Evolutionary conservation across 2,888 invertebrate genomes (phyloP).

Genomic region (Scotopteryx bipunctaria): DNA sequence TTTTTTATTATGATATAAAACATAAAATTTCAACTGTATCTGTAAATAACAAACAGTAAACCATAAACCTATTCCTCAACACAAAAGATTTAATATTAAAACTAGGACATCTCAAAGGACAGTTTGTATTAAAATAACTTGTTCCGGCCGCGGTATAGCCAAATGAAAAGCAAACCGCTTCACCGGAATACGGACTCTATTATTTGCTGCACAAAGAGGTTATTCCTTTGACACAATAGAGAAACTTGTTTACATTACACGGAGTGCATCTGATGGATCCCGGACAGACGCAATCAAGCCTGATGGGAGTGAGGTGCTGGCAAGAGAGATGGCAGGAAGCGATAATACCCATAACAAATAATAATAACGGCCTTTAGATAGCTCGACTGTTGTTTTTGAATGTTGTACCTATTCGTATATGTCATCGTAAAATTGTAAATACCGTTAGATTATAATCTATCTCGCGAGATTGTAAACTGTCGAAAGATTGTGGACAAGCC

Average conservation of each 20-base stretch:
- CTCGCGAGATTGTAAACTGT: not conserved
- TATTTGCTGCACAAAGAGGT: conserved; percentile 58
- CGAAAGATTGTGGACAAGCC: too few relatives aligned
- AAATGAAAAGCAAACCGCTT: conserved; percentile 41
- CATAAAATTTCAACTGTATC: not conserved
- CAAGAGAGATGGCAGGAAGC: conserved; percentile 27
- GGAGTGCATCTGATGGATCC: conserved; percentile 62
- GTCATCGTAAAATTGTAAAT: too few relatives aligned
- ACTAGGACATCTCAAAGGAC: conserved; percentile 34
- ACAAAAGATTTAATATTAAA: conserved; percentile 48
- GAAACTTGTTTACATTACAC: conserved; percentile 66
- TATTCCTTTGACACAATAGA: conserved; percentile 60
- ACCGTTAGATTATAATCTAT: too few relatives aligned
- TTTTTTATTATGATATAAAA: too few relatives aligned
- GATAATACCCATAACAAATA: not conserved
- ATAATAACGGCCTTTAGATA: not conserved
- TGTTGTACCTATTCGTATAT: too few relatives aligned
- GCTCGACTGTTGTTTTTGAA: too few relatives aligned
- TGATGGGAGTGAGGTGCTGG: conserved; percentile 25
- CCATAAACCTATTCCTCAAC: conserved; percentile 10
- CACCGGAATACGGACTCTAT: conserved; percentile 55
- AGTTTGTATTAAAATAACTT: conserved; percentile 35
- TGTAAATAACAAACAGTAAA: conserved; percentile 1
- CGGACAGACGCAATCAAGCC: conserved; percentile 53
- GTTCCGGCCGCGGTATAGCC: conserved; percentile 38